These are phyloP conservation scores for Avahi laniger DNA, from an alignment of 2,797 vertebrate species.

Conservation along the genomic window DNA sequence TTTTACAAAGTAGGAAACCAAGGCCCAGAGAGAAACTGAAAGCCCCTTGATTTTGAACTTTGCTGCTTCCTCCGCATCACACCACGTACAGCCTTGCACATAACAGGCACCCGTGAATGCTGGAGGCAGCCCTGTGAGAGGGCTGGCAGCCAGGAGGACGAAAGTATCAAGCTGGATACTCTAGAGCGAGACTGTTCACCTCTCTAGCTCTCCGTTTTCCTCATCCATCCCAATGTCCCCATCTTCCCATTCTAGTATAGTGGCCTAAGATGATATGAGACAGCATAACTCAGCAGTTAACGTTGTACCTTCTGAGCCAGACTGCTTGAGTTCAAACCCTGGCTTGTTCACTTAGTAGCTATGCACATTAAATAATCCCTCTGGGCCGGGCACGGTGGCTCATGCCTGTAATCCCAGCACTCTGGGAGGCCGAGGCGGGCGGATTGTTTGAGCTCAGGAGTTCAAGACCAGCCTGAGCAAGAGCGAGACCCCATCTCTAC, in stretches of 20 bases:
- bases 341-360: not conserved
- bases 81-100: not conserved
- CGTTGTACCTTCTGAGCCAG: not conserved
- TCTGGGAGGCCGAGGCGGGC: no score
- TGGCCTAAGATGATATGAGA: not conserved
- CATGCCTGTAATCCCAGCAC: no score
- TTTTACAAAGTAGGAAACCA: slow-evolving; percentile 10
- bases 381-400: no score
- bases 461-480: no score
- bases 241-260: not conserved
- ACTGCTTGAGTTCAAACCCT: not conserved
- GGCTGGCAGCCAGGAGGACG: not conserved
- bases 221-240: not conserved
- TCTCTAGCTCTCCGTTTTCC: not conserved
- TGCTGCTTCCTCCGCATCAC: not conserved
- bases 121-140: not conserved
- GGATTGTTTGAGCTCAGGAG: no score
- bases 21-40: not conserved
- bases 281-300: not conserved
- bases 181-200: not conserved
- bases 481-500: no score
- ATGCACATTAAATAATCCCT: not conserved
- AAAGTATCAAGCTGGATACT: not conserved
- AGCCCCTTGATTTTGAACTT: not conserved
- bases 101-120: not conserved